Evolutionary conservation across 2,888 invertebrate species (phyloP).

Genomic region (Pammene aurita): DNA sequence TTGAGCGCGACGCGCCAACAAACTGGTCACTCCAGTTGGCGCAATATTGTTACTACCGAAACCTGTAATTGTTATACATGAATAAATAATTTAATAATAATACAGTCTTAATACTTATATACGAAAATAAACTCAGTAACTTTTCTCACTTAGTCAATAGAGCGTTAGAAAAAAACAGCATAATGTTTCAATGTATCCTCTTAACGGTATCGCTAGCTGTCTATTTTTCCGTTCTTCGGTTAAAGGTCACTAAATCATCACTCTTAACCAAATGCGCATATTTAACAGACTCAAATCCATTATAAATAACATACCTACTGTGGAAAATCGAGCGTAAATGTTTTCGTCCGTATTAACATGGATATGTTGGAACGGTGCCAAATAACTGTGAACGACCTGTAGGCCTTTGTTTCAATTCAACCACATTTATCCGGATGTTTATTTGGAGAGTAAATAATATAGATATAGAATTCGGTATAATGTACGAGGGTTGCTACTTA

Average conservation of each 20-base stretch:
- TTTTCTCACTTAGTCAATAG: too few relatives aligned
- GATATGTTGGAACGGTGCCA: constrained; percentile 44
- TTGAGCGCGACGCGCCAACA: too few relatives aligned
- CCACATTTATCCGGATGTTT: constrained; percentile 19
- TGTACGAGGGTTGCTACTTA: too few relatives aligned
- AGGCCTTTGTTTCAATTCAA: constrained; percentile 39
- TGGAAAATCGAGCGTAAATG: constrained; percentile 24
- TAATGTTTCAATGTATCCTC: too few relatives aligned
- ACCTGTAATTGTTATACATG: too few relatives aligned
- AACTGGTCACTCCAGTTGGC: too few relatives aligned
- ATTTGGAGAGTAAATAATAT: constrained; percentile 19
- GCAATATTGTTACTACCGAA: too few relatives aligned
- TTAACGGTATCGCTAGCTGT: background rate
- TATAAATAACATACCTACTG: constrained; percentile 20
- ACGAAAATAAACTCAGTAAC: too few relatives aligned
- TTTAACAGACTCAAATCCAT: constrained; percentile 5
- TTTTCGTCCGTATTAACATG: constrained; percentile 36
- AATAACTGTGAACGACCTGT: constrained; percentile 45
- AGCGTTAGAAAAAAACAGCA: too few relatives aligned
- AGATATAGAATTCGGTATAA: constrained; percentile 6
- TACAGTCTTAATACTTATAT: too few relatives aligned
- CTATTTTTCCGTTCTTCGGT: constrained; percentile 1
- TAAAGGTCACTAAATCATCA: background rate
- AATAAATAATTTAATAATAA: too few relatives aligned
- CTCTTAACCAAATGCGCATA: constrained; percentile 12